phyloP scores from a whole-genome alignment of 2,113 vertebrate genomes.

The Rhombomys opimus region DNA sequence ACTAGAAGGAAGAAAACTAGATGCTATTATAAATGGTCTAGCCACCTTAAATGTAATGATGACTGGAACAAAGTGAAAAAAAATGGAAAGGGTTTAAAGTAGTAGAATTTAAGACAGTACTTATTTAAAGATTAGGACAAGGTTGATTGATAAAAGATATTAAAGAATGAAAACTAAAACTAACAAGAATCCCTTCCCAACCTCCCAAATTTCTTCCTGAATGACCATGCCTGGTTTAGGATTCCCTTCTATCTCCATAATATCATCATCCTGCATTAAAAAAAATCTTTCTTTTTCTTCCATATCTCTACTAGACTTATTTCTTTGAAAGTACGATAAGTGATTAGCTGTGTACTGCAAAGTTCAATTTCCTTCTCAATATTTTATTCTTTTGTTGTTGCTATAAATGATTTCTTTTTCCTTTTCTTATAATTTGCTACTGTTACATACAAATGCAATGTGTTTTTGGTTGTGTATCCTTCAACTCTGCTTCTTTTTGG shows the following conservation, averaged over 20 bases:
- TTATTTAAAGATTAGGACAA: slow-evolving; percentile 41
- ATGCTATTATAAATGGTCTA: slow-evolving; percentile 9
- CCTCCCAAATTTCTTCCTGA: slow-evolving; percentile 32
- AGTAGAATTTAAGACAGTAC: neutral
- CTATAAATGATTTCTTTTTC: neutral
- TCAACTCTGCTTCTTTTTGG: neutral
- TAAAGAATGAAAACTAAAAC: slow-evolving; percentile 1
- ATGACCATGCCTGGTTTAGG: slow-evolving; percentile 8
- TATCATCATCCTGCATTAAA: neutral
- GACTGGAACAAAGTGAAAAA: slow-evolving; percentile 4
- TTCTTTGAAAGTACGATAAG: neutral
- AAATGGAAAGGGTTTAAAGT: neutral
- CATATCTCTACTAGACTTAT: slow-evolving; percentile 22
- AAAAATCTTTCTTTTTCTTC: slow-evolving; percentile 22
- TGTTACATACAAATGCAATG: neutral
- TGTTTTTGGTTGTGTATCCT: neutral
- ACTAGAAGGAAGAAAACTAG: neutral
- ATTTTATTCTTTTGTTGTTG: neutral
- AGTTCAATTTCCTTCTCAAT: neutral
- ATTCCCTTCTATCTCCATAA: neutral
- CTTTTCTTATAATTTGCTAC: neutral
- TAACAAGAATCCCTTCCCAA: neutral
- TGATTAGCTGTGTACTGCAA: neutral
- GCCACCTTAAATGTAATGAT: slow-evolving; percentile 4
- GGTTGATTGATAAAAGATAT: neutral